Percentiles rank a stretch among this genome's conserved stretches.
Evolutionary conservation across 2,888 invertebrate species (phyloP).

Genomic region (Dyspetes luteomarginatus): DNA sequence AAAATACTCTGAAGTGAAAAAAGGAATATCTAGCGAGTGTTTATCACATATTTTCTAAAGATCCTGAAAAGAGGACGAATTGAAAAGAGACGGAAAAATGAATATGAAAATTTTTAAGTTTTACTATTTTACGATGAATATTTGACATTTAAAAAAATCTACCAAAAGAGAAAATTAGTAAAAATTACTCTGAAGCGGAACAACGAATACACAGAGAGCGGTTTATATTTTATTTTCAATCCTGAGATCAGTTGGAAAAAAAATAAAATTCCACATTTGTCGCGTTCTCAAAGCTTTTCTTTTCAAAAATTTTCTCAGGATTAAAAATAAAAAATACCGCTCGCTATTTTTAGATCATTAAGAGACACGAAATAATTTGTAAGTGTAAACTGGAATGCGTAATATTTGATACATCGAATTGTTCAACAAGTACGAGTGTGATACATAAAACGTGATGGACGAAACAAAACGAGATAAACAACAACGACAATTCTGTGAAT

Average conservation of each 20-base stretch:
- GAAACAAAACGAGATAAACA: slow-evolving; percentile 15
- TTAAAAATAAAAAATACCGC: not conserved
- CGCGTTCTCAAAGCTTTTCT: too few relatives aligned
- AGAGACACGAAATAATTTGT: not conserved
- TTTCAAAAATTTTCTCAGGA: not conserved
- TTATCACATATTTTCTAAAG: too few relatives aligned
- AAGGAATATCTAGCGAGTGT: too few relatives aligned
- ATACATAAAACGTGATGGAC: slow-evolving; percentile 23
- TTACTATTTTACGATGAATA: not conserved
- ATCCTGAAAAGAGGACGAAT: too few relatives aligned
- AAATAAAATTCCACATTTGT: too few relatives aligned
- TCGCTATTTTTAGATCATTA: not conserved
- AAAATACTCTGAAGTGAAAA: too few relatives aligned
- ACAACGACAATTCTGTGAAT: slow-evolving; percentile 44
- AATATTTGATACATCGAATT: too few relatives aligned
- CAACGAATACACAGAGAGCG: not conserved
- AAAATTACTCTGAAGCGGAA: not conserved
- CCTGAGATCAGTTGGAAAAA: not conserved
- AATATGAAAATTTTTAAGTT: not conserved
- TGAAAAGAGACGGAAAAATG: too few relatives aligned
- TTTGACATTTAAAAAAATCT: too few relatives aligned
- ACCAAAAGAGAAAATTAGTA: not conserved
- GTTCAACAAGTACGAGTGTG: too few relatives aligned
- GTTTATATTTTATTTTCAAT: not conserved
- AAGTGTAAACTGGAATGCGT: not conserved